These are phyloP conservation scores for Stenopsyche tienmushanensis DNA, from an alignment of 1,140 invertebrate species.

Conservation along the genomic window DNA sequence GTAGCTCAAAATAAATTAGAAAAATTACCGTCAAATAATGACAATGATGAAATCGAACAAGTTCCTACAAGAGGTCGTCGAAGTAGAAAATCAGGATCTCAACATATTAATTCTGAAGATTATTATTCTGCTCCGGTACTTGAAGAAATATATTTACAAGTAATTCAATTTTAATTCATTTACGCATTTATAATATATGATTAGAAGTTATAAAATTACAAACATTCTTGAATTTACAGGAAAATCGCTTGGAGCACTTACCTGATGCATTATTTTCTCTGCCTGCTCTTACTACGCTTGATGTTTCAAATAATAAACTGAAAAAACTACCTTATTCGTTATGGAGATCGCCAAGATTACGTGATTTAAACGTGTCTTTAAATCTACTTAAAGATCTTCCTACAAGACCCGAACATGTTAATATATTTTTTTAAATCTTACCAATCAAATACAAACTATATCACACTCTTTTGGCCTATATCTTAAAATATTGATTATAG, in stretches of 20 bases:
- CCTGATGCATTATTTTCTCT: conserved; percentile 81
- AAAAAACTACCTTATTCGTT: conserved; percentile 79
- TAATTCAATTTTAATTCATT: conserved; percentile 43
- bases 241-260: conserved; percentile 81
- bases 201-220: neutral
- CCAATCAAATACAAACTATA: neutral
- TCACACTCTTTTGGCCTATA: conserved; percentile 1
- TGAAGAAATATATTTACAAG: conserved; percentile 86
- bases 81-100: conserved; percentile 37
- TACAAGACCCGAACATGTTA: conserved; percentile 41
- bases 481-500: conserved; percentile 24
- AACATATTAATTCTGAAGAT: conserved; percentile 31
- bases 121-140: conserved; percentile 71
- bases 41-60: conserved; percentile 48
- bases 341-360: conserved; percentile 86
- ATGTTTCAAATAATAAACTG: conserved; percentile 94
- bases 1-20: conserved; percentile 86
- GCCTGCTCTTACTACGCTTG: conserved; percentile 77
- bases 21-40: conserved; percentile 59
- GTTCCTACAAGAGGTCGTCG: conserved; percentile 45
- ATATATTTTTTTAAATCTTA: conserved; percentile 9
- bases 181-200: neutral
- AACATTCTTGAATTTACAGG: conserved; percentile 57
- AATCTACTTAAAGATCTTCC: conserved; percentile 88
- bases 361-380: conserved; percentile 88